A percentile compares a stretch with the other conserved stretches of the same genome.
These are phyloP conservation scores for Drosophila phalerata DNA, from an alignment of 2,888 invertebrate genomes.

Conservation along the genomic window DNA sequence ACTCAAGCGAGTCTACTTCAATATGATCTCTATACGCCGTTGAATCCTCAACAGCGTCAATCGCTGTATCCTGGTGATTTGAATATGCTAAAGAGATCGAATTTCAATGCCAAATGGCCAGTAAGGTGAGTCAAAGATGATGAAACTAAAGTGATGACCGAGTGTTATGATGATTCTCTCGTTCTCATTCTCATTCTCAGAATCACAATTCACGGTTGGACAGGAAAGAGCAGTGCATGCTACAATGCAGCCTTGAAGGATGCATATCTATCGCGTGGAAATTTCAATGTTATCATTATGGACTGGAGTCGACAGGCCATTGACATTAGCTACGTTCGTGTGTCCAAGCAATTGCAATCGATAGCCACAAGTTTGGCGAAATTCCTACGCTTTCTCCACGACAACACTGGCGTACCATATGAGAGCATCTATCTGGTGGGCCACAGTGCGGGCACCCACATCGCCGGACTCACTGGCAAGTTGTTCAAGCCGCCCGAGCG, in stretches of 20 bases:
- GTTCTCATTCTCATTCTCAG: conserved; percentile 40
- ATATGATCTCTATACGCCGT: conserved; percentile 80
- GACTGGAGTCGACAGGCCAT: conserved; percentile 82
- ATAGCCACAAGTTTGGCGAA: conserved; percentile 75
- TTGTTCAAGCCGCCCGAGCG: conserved; percentile 57
- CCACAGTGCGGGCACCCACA: conserved; percentile 85
- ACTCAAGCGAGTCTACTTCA: conserved; percentile 62
- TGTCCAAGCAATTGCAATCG: conserved; percentile 73
- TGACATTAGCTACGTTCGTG: conserved; percentile 74
- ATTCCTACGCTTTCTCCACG: conserved; percentile 80
- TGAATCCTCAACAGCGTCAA: conserved; percentile 71
- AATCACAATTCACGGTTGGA: conserved; percentile 82
- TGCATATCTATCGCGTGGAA: conserved; percentile 76
- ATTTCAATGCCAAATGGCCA: conserved; percentile 82
- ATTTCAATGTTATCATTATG: conserved; percentile 82
- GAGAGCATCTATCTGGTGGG: conserved; percentile 82
- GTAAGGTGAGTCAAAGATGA: conserved; percentile 68
- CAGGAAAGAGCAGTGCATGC: conserved; percentile 74
- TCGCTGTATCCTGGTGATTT: conserved; percentile 67
- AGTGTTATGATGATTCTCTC: background rate
- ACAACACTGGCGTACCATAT: conserved; percentile 64
- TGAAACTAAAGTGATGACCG: background rate
- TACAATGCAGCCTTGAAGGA: conserved; percentile 83
- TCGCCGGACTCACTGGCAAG: conserved; percentile 82
- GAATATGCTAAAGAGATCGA: conserved; percentile 59